These are phyloP conservation scores for Caenorhabditis brenneri DNA, from an alignment of 1,140 invertebrate species.

Conservation along the genomic window DNA sequence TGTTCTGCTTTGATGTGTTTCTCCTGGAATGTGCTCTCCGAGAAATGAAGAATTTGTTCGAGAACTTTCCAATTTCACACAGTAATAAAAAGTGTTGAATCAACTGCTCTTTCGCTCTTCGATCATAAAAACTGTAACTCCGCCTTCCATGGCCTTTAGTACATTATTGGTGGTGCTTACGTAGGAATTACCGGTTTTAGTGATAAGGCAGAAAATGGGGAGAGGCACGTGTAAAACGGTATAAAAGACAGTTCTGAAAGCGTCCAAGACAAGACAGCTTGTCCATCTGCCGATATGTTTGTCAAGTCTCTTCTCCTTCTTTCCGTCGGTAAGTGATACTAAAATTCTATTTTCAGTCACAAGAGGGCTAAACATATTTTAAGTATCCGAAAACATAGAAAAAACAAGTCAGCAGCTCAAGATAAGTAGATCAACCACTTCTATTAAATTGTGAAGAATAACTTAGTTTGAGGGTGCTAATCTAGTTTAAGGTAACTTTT, in stretches of 20 bases:
- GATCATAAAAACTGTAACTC: neutral
- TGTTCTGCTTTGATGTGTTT: neutral
- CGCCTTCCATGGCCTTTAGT: neutral
- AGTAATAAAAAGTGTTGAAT: neutral
- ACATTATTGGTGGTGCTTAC: neutral
- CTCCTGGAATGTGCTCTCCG: too few relatives aligned
- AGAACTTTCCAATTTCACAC: neutral
- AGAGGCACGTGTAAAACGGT: conserved; percentile 12
- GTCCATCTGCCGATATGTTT: conserved; percentile 30
- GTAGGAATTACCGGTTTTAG: neutral
- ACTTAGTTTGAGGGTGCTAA: neutral
- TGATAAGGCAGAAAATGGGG: neutral
- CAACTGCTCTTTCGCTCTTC: conserved; percentile 13
- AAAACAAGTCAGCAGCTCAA: neutral
- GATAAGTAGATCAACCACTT: neutral
- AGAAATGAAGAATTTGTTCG: neutral
- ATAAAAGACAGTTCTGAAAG: neutral
- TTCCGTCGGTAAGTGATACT: neutral
- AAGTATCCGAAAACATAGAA: neutral
- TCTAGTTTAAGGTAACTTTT: neutral
- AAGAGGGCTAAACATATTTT: neutral
- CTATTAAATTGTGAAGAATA: neutral
- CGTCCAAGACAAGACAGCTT: neutral
- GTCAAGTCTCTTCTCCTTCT: conserved; percentile 25
- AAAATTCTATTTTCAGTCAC: neutral